Conservation (phyloP, 2,888 invertebrate species). For the Drosophila tripunctata region DNA sequence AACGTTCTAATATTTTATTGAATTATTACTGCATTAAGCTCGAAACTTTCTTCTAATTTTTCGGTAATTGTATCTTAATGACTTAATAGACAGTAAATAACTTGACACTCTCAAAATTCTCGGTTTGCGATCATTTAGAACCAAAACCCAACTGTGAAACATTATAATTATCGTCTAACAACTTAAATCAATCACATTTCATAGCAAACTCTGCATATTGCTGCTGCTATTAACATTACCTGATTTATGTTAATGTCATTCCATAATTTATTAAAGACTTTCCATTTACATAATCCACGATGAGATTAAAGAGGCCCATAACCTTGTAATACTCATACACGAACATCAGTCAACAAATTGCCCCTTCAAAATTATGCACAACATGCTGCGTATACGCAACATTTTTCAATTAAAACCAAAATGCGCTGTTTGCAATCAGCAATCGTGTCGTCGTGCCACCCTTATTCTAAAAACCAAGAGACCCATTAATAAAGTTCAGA, state of each 20-base stretch:
- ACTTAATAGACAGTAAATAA: too few species aligned
- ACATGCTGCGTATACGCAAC: conserved; percentile 67
- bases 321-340: conserved; percentile 46
- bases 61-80: too few species aligned
- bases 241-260: conserved; percentile 10
- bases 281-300: conserved; percentile 55
- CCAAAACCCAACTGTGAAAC: neutral
- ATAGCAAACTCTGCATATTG: neutral
- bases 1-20: too few species aligned
- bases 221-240: neutral
- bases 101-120: too few species aligned
- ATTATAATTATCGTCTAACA: neutral
- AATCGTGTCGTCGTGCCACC: conserved; percentile 5
- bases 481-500: conserved; percentile 44
- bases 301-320: conserved; percentile 36
- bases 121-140: too few species aligned
- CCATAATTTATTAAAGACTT: conserved; percentile 9
- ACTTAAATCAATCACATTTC: neutral
- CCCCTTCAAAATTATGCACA: conserved; percentile 46
- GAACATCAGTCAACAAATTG: conserved; percentile 42
- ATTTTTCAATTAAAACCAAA: conserved; percentile 68
- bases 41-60: too few species aligned
- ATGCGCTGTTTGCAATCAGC: conserved; percentile 54
- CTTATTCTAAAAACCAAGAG: neutral
- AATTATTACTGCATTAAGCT: too few species aligned